A percentile compares a stretch with the other conserved stretches of the same genome.
Conservation (phyloP, 1,140 invertebrate genomes). For the Trachymyrmex septentrionalis region DNA sequence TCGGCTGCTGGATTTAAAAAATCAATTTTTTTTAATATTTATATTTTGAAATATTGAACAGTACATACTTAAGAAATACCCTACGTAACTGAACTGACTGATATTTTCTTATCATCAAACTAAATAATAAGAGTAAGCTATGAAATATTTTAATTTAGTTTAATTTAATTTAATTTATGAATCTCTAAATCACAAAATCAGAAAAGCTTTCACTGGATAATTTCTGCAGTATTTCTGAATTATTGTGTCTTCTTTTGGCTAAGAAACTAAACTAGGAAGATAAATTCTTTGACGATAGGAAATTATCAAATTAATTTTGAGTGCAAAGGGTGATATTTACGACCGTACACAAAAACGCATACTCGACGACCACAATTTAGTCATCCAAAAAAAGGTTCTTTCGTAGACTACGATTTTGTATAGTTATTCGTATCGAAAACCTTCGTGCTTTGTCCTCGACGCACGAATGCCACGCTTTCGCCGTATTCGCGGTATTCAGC, state of each 20-base stretch:
- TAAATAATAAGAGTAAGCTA: neutral
- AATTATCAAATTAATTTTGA: constrained; percentile 26
- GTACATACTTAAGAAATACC: neutral
- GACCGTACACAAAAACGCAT: neutral
- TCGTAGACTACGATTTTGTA: constrained; percentile 74
- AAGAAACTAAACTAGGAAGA: too few relatives aligned
- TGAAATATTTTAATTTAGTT: neutral
- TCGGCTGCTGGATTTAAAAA: too few relatives aligned
- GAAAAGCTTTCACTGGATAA: neutral
- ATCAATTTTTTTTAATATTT: too few relatives aligned
- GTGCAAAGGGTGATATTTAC: neutral
- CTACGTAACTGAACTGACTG: neutral
- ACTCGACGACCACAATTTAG: neutral
- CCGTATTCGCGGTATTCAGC: constrained; percentile 1
- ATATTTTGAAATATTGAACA: neutral
- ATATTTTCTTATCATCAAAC: neutral
- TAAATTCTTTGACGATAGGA: neutral
- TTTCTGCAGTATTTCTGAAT: neutral
- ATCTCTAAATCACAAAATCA: constrained; percentile 16
- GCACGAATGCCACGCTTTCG: neutral
- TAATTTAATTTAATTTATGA: neutral
- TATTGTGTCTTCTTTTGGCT: neutral
- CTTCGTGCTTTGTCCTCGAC: constrained; percentile 10
- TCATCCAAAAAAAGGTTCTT: constrained; percentile 8
- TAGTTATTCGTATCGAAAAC: constrained; percentile 59